Percentiles rank a stretch among this genome's conserved stretches.
Evolutionary conservation across 2,113 vertebrate genomes (phyloP).

Genomic region (Hydropotes inermis): DNA sequence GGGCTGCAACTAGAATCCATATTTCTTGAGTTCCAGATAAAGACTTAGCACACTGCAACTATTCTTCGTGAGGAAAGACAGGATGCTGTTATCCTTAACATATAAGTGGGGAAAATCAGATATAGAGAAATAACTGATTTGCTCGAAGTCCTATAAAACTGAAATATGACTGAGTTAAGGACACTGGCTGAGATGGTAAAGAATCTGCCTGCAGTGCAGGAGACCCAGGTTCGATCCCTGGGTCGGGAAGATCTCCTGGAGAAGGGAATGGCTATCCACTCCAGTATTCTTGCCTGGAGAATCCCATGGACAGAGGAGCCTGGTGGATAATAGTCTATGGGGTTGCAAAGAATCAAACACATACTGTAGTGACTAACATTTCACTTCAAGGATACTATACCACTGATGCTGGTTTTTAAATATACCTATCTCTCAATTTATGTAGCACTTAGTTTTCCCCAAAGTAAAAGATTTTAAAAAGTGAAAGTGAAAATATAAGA

Average conservation of each 20-base stretch:
- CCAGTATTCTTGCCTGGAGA: not conserved
- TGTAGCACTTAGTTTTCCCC: not conserved
- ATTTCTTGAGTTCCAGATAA: not conserved
- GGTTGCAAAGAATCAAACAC: not conserved
- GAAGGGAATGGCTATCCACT: not conserved
- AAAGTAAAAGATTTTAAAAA: not conserved
- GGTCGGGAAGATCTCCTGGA: not conserved
- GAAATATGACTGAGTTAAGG: not conserved
- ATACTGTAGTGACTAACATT: not conserved
- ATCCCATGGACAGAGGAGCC: not conserved
- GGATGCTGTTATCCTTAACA: not conserved
- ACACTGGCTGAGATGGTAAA: not conserved
- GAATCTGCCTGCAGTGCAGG: not conserved
- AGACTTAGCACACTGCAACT: not conserved
- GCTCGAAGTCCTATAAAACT: not conserved
- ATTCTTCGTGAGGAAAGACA: not conserved
- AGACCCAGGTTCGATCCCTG: not conserved
- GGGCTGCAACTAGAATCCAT: not conserved
- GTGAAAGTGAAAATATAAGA: not conserved
- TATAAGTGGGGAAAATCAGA: not conserved
- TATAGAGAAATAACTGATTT: not conserved
- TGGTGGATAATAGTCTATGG: not conserved
- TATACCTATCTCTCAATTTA: not conserved
- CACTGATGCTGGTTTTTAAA: not conserved
- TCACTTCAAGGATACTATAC: not conserved